phyloP scores from a whole-genome alignment of 2,888 invertebrate species.

The Drosophila anomalipes region DNA sequence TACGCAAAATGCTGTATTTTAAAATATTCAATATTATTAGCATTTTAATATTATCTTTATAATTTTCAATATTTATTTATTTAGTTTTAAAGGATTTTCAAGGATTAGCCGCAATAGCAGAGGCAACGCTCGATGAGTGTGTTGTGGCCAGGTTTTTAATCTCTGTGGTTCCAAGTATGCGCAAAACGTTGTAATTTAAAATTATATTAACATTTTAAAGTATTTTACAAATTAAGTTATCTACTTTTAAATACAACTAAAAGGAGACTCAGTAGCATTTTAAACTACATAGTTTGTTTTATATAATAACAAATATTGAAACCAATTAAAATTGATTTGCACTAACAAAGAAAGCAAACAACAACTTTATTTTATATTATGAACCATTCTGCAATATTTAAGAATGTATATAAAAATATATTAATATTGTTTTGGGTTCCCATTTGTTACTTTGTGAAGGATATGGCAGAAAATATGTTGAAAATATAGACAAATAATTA shows the following conservation, averaged over 20 bases:
- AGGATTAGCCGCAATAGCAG: slow-evolving; percentile 13
- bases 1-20: neutral
- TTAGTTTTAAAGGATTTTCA: too few relatives aligned
- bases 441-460: neutral
- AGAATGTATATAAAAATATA: neutral
- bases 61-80: too few relatives aligned
- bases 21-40: neutral
- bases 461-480: neutral
- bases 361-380: neutral
- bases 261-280: neutral
- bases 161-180: neutral
- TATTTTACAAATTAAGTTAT: neutral
- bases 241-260: neutral
- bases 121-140: neutral
- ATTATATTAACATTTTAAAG: neutral
- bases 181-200: neutral
- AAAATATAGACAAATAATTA: neutral
- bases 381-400: neutral
- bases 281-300: neutral
- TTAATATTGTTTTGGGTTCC: neutral
- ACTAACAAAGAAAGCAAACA: neutral
- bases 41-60: neutral
- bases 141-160: neutral
- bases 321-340: neutral
- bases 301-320: neutral